Conservation (phyloP, 2,113 vertebrate species). For the Reinhardtius hippoglossoides region DNA sequence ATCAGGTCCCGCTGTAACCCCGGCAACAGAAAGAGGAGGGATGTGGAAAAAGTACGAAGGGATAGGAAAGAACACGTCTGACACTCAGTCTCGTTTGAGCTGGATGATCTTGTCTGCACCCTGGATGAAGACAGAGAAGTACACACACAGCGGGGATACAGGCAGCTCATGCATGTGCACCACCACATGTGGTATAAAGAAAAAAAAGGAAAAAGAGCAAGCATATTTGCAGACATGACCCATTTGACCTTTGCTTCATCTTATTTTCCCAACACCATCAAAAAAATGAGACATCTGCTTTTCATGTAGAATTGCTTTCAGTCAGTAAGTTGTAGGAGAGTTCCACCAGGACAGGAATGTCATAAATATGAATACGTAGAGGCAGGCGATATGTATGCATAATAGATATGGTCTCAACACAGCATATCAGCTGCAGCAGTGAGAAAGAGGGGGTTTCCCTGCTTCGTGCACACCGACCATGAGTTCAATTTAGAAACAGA, state of each 20-base stretch:
- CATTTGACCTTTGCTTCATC: not conserved
- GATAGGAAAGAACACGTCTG: constrained; percentile 3
- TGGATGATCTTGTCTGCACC: constrained; percentile 7
- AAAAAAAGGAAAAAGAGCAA: not conserved
- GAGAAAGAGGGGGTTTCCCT: constrained; percentile 41
- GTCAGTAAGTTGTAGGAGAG: not conserved
- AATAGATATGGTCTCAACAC: constrained; percentile 50
- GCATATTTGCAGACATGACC: not conserved
- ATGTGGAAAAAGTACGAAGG: constrained; percentile 9
- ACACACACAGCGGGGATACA: not conserved
- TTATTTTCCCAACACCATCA: not conserved
- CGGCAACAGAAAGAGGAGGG: constrained; percentile 49
- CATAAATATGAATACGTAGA: constrained; percentile 61
- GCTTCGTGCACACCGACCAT: constrained; percentile 13
- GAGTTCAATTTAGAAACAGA: constrained; percentile 33
- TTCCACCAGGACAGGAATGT: constrained; percentile 7
- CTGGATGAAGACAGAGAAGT: constrained; percentile 7
- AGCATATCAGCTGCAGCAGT: constrained; percentile 49
- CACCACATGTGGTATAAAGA: not conserved
- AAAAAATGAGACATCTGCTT: not conserved
- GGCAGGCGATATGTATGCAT: constrained; percentile 50
- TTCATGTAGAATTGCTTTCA: constrained; percentile 9
- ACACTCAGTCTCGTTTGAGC: constrained; percentile 28
- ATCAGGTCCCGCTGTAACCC: constrained; percentile 66
- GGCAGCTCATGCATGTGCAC: not conserved